phyloP scores from a whole-genome alignment of 2,113 vertebrate species.

The Pheucticus melanocephalus region DNA sequence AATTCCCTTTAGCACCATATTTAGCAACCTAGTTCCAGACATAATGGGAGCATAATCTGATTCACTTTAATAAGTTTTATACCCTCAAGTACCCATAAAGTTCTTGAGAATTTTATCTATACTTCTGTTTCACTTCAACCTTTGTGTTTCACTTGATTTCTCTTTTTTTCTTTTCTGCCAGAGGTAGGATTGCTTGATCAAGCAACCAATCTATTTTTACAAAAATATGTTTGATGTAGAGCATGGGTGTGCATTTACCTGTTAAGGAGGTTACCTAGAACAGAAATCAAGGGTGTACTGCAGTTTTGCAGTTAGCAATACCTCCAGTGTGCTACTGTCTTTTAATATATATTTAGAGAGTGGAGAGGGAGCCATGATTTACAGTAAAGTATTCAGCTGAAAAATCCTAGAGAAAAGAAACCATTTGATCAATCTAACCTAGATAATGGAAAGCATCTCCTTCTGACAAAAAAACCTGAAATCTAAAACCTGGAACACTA shows the following conservation, averaged over 20 bases:
- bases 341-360: neutral
- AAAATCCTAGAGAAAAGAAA: neutral
- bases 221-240: neutral
- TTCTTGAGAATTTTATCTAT: neutral
- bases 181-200: neutral
- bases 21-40: neutral
- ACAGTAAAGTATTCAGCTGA: neutral
- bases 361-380: neutral
- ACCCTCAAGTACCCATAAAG: neutral
- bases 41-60: neutral
- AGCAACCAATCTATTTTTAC: neutral
- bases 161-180: neutral
- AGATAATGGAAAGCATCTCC: neutral
- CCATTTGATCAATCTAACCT: neutral
- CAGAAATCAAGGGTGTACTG: neutral
- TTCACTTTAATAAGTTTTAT: neutral
- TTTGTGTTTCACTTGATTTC: neutral
- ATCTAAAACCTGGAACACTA: neutral
- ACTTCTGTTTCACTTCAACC: neutral
- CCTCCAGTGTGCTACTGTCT: neutral
- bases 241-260: neutral
- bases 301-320: neutral
- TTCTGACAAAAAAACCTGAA: neutral
- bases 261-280: neutral
- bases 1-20: neutral